Evolutionary conservation across 2,797 vertebrate species (phyloP), one percentile per base, ranked within the genome.

Genomic region (Tapirus indicus): DNA sequence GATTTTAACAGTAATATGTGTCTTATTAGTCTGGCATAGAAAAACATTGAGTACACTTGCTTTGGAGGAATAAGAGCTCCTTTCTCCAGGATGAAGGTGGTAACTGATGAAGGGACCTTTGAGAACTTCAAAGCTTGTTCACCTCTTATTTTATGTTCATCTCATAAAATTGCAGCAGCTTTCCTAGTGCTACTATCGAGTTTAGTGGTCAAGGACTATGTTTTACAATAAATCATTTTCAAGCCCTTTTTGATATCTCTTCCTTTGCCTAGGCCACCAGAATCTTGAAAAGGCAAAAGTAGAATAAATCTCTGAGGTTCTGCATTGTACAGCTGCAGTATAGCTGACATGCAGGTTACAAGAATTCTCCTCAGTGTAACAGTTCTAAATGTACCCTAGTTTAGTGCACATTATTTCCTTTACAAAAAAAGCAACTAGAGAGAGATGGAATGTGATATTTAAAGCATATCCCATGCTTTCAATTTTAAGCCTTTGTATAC

Each of bases 161-260:
- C 88, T 98, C 96, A 98, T 98, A 98, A 98, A 98, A 98, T 54
- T 32, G 6, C 94, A 86, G 56, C 98, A 88, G 35, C 66, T 98
- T 96, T 96, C 90, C 66, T 92, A 95, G 79, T 95, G 96, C 97
- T 97, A 72, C 95, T 97, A 91, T 95, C 5, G 91, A 95, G 79
- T 93, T 98, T 90, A 60, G 78, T 77, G 98, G 97, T 94, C 88
- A 98, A 97, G 90, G 88, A 80, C 72, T 94, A 78, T 62, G 44
- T 98, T 98, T 98, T 97, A 97, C 97, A 98, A 98, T 98, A 97
- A 98, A 98, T 98, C 88, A 95, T 95, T 97, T 97, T 97, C 86
- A 95, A 97, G 56, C 74, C 32, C 83, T 91, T 97, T 98, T 98
- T 98, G 92, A 92, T 98, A 96, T 68, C 72, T 78, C 78, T 97